Conservation (phyloP, 2,888 invertebrate species). For the Temnothorax unifasciatus region DNA sequence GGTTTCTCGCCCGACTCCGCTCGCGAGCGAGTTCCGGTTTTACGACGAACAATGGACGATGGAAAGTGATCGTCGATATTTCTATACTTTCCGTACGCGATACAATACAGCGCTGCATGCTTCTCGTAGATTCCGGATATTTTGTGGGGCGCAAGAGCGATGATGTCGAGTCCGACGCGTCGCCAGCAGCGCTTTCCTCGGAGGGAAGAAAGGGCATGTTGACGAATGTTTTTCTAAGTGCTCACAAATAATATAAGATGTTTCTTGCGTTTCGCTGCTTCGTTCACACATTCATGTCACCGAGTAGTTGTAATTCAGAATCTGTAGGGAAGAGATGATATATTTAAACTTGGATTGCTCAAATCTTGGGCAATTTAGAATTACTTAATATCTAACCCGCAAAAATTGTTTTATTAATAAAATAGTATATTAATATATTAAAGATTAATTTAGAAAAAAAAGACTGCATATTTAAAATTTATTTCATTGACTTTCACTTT, state of each 20-base stretch:
- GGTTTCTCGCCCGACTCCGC: neutral
- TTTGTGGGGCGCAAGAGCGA: conserved; percentile 23
- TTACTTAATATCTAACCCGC: neutral
- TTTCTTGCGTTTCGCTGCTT: neutral
- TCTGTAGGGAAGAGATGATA: neutral
- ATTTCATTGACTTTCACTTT: neutral
- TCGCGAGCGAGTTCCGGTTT: conserved; percentile 29
- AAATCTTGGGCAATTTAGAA: neutral
- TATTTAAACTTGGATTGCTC: neutral
- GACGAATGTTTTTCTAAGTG: conserved; percentile 23
- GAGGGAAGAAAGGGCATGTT: neutral
- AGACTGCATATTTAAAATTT: neutral
- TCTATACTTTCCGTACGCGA: conserved; percentile 46
- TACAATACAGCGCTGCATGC: neutral
- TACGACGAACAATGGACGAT: conserved; percentile 59
- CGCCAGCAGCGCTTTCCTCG: neutral
- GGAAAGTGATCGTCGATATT: conserved; percentile 63
- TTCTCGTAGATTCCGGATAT: conserved; percentile 34
- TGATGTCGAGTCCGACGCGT: conserved; percentile 17
- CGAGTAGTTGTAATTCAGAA: neutral
- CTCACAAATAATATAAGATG: conserved; percentile 17
- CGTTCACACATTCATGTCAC: neutral
- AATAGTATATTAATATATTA: neutral
- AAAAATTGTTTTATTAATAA: neutral
- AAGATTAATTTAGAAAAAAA: neutral